Percentiles rank a stretch among this genome's conserved stretches.
phyloP scores from a whole-genome alignment of 2,113 vertebrate species.

The Rhagologus leucostigma region DNA sequence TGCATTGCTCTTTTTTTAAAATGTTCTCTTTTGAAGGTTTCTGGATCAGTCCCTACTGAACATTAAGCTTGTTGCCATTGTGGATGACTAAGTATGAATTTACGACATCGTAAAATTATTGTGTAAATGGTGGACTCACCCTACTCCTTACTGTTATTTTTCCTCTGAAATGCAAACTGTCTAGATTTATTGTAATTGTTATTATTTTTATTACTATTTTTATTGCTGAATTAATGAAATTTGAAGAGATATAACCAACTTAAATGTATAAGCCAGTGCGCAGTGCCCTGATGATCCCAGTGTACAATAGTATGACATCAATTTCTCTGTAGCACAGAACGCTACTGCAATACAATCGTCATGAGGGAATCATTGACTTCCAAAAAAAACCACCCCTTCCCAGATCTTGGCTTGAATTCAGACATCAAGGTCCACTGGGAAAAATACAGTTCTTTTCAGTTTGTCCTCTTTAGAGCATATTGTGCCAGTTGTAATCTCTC shows the following conservation, averaged over 20 bases:
- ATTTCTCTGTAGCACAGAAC: not conserved
- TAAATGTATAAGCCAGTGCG: not conserved
- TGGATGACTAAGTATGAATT: not conserved
- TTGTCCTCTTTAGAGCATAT: not conserved
- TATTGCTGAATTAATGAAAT: not conserved
- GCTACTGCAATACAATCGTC: not conserved
- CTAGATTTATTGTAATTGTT: not conserved
- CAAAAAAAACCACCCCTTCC: not conserved
- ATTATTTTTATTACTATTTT: not conserved
- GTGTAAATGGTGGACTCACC: not conserved
- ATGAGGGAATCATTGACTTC: not conserved
- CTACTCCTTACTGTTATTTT: not conserved
- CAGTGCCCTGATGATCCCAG: not conserved
- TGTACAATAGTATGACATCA: not conserved
- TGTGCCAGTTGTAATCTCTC: not conserved
- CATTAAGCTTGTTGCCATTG: not conserved
- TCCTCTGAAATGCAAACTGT: not conserved
- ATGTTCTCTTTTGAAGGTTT: not conserved
- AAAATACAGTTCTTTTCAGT: not conserved
- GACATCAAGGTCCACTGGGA: not conserved
- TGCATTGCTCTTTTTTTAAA: not conserved
- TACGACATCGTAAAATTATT: not conserved
- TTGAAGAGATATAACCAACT: not conserved
- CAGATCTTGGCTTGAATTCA: not conserved
- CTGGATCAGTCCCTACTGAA: not conserved